Evolutionary conservation across 2,888 invertebrate genomes (phyloP).

Genomic region (Hypena proboscidalis): DNA sequence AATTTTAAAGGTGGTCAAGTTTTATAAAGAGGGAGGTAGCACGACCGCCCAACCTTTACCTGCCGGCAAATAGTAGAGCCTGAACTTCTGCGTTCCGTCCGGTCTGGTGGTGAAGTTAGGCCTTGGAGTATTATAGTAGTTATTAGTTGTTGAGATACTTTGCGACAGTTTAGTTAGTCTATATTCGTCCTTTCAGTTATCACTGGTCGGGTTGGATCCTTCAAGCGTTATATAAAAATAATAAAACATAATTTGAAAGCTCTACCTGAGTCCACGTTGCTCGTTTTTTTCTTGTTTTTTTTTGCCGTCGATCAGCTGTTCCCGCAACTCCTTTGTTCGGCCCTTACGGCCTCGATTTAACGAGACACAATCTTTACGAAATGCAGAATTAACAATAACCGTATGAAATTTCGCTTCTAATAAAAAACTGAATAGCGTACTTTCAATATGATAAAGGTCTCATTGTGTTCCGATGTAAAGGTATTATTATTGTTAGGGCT

Average conservation of each 20-base stretch:
- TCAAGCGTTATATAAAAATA: no score
- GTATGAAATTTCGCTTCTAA: conserved; percentile 20
- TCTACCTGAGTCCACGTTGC: conserved; percentile 39
- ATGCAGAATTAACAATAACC: conserved; percentile 26
- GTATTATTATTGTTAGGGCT: conserved; percentile 33
- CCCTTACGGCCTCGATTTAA: conserved; percentile 26
- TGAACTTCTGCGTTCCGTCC: no score
- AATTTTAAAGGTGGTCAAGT: no score
- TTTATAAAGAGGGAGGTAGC: no score
- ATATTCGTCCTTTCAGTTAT: no score
- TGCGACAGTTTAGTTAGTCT: no score
- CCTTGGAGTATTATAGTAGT: no score
- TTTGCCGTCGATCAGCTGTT: conserved; percentile 49
- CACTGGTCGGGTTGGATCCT: no score
- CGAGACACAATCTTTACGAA: conserved; percentile 28
- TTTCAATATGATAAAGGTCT: conserved; percentile 26
- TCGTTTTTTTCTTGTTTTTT: conserved; percentile 23
- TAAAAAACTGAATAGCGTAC: conserved; percentile 29
- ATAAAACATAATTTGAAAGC: conserved; percentile 23
- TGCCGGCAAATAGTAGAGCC: no score
- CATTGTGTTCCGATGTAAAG: conserved; percentile 32
- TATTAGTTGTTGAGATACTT: no score
- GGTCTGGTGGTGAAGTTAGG: no score
- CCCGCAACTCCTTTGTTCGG: conserved; percentile 42
- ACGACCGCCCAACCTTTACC: no score